Percentiles rank a stretch among this genome's conserved stretches.
Evolutionary conservation across 23 tunicate species (phyloP).

Genomic region (Oikopleura dioica): DNA sequence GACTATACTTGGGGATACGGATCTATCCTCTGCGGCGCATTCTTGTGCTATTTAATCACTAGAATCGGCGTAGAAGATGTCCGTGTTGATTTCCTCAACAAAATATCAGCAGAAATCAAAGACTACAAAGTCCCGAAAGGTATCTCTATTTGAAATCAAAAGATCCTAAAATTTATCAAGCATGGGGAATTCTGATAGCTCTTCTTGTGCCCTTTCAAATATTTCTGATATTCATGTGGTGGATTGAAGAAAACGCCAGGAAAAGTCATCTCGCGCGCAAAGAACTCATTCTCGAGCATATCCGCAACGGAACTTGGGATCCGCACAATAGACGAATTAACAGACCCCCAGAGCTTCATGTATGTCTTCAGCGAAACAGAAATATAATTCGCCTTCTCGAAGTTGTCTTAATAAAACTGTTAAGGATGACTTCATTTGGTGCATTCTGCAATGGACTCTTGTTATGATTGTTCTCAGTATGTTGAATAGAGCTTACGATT

Average conservation of each 20-base stretch:
- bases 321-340: too few relatives aligned
- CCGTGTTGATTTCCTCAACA: not conserved
- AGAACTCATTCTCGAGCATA: too few relatives aligned
- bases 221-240: not conserved
- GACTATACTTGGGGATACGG: conserved; percentile 83
- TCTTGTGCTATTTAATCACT: not conserved
- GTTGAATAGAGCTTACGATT: too few relatives aligned
- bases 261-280: too few relatives aligned
- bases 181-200: not conserved
- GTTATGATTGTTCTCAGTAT: not conserved
- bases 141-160: too few relatives aligned
- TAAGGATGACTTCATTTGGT: not conserved
- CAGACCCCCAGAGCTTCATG: too few relatives aligned
- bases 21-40: conserved; percentile 40
- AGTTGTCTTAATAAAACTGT: not conserved
- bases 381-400: too few relatives aligned
- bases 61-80: not conserved
- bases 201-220: not conserved
- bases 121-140: not conserved
- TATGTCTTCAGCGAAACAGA: too few relatives aligned
- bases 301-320: too few relatives aligned
- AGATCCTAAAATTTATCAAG: too few relatives aligned
- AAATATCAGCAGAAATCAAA: not conserved
- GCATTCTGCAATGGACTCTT: not conserved
- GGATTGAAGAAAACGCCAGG: not conserved